These are phyloP conservation scores for Engystomops pustulosus DNA, from an alignment of 2,113 vertebrate genomes.

Conservation along the genomic window DNA sequence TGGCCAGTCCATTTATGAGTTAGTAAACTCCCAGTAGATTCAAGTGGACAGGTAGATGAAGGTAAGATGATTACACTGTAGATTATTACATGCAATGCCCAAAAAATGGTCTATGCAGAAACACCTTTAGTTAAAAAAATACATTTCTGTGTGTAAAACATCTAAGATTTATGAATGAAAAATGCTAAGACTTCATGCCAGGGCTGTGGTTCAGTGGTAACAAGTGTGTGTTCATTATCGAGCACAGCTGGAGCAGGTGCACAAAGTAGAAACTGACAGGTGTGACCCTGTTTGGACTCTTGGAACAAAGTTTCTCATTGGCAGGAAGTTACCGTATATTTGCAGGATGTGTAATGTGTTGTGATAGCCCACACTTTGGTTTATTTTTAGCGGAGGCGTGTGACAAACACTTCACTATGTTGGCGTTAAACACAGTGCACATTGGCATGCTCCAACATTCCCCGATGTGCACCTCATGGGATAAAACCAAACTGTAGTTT, in stretches of 20 bases:
- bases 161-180: too few relatives aligned
- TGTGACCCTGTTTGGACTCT: neutral
- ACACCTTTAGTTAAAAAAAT: too few relatives aligned
- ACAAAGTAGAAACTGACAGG: neutral
- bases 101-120: too few relatives aligned
- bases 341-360: neutral
- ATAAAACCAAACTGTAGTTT: neutral
- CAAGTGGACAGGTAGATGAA: too few relatives aligned
- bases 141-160: too few relatives aligned
- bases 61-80: too few relatives aligned
- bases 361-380: neutral
- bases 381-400: conserved; percentile 44
- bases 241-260: conserved; percentile 26
- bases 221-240: neutral
- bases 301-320: neutral
- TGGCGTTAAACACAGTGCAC: neutral
- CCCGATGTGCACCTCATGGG: conserved; percentile 32
- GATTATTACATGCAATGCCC: too few relatives aligned
- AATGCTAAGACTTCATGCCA: neutral
- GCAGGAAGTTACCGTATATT: conserved; percentile 13
- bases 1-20: too few relatives aligned
- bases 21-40: too few relatives aligned
- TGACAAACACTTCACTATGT: conserved; percentile 40
- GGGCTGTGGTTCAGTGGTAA: neutral
- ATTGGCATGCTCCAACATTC: conserved; percentile 36